Evolutionary conservation across 2,113 vertebrate species (phyloP), one percentile per base, ranked within the genome.

Genomic region (Megaceryle maxima): DNA sequence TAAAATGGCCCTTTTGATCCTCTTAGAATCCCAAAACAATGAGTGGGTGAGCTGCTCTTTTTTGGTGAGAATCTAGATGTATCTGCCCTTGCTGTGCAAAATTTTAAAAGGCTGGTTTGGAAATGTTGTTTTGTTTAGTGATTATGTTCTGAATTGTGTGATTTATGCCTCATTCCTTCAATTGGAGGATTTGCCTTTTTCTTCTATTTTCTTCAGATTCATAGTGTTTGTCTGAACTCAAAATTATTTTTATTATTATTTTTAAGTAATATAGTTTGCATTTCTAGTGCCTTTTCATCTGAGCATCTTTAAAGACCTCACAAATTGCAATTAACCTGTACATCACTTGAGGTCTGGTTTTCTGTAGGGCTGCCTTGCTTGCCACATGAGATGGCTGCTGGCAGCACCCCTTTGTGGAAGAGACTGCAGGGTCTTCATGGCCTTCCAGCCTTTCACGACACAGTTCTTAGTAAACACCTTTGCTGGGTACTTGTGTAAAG

Each of bases 1-100:
- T 89, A 94, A 94, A 94, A 90, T 83, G 77, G 26, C 21, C 21
- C 53, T 94, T 95, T 91, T 90, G 73, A 92, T 92, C 74, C 48
- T 93, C 29, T 62, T 67, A 76, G 53, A 92, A 83, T 87, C 37
- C 62, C 41, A 82, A 92, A 95, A 88, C 15, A 43, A 82, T 0
- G 13, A 94, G 88, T 55, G 66, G 41, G 86, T 53, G 83, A 96
- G 57, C 39, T 96, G 64, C 25, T 90, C 72, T 80, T 83, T 85
- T 73, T 48, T 79, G 92, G n/a, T 72, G 83, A 91, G 62, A 82
- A 76, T 92, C 66, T 76, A 39, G 59, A 64, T 66, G 11, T n/a
- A 26, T 72, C 48, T 76, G 60, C 70, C 50, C 57, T 84, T 66
- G 29, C 62, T 82, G 44, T 69, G 44, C 21, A 17, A n/a, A 7